These are phyloP conservation scores for Cerastis rubricosa DNA, from an alignment of 2,888 invertebrate genomes.

Conservation along the genomic window DNA sequence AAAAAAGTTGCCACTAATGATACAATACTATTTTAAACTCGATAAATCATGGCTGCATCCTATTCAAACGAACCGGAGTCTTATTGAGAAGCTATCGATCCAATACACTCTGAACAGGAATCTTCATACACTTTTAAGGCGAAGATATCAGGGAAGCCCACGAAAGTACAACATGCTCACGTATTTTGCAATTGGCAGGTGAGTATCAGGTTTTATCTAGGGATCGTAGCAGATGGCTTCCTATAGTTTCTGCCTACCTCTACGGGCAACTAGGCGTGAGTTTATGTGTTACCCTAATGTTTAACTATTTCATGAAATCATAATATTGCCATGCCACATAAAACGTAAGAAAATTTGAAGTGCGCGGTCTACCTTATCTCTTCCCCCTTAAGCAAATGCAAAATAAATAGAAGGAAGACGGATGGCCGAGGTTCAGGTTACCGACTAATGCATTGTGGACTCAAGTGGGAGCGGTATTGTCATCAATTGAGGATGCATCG, in stretches of 20 bases:
- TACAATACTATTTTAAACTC: conserved; percentile 57
- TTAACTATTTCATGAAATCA: background rate
- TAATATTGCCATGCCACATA: background rate
- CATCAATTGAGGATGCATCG: conserved; percentile 62
- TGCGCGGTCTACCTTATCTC: background rate
- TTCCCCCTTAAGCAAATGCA: conserved; percentile 56
- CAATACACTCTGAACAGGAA: conserved; percentile 42
- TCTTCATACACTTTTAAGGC: conserved; percentile 50
- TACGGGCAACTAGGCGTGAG: background rate
- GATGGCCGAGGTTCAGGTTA: conserved; percentile 65
- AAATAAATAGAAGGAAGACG: conserved; percentile 62
- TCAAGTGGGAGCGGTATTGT: conserved; percentile 50
- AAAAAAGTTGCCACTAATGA: conserved; percentile 59
- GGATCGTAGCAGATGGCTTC: background rate
- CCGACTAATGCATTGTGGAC: conserved; percentile 66
- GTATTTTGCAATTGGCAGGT: background rate
- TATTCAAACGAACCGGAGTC: conserved; percentile 36
- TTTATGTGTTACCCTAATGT: background rate
- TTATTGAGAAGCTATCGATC: conserved; percentile 59
- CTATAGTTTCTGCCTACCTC: background rate
- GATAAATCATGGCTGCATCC: conserved; percentile 53
- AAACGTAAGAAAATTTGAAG: background rate
- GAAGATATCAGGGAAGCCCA: background rate
- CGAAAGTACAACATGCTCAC: fast-evolving
- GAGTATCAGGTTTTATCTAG: background rate